Base-by-base conservation (phyloP, 2,888 invertebrate genomes). In the Noctua pronuba region DNA sequence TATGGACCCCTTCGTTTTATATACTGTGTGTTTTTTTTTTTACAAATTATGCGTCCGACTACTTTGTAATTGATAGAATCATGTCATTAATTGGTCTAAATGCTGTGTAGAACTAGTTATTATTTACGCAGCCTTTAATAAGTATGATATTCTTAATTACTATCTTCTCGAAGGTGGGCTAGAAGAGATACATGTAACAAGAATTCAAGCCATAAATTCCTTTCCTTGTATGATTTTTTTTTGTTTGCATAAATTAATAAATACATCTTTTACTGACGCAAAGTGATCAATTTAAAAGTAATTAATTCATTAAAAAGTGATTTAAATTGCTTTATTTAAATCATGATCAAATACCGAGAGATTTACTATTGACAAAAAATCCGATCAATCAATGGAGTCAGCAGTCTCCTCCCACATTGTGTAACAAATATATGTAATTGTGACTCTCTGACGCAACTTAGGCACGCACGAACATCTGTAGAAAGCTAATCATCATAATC, bases 371-470 rank as follows among this genome's bases (percentile, higher is more conserved):
- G 16, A 28, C 11, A 62, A 44, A 67, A 75, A 68, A 64, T 28
- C 7, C 10, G 35, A 77, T 77, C n/a, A 64, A 64, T 64, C 62
- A 80, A 28, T 31, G 38, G 4, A 74, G n/a, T 41, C 46, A 55
- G 52, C 31, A 55, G 21, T 38, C 67, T 38, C 58, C 52, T 68
- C 46, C 62, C 38, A 68, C 62, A 64, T 77, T 82, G 66, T 52
- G 11, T 82, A 66, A 65, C 24, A 64, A 55, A 77, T 62, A 38
- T 66, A 67, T 79, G 52, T 62, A 76, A 83, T 67, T 46, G 10
- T 68, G 62, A 24, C 77, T 67, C 44, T 31, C 38, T 79, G 79
- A 77, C 77, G 79, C 52, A 83, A 77, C 1, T 75, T 18, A 46
- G 46, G 21, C 28, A 41, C 46, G 31, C 38, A 46, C 66, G 13